A percentile compares a stretch with the other conserved stretches of the same genome.
phyloP scores from a whole-genome alignment of 2,113 vertebrate species.

The Xiphorhynchus elegans region DNA sequence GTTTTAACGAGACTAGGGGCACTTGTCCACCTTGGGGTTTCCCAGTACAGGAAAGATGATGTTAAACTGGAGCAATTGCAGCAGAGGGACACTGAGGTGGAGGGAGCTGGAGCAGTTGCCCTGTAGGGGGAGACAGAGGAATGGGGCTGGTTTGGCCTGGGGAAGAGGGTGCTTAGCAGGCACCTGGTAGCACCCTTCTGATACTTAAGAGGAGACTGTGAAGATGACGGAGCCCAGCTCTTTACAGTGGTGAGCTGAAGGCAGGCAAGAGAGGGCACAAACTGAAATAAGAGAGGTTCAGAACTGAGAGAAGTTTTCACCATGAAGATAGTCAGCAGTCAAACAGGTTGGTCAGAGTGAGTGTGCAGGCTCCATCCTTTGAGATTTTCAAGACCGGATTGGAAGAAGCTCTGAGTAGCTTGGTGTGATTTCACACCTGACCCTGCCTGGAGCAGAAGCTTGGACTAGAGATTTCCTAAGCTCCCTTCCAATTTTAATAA shows the following conservation, averaged over 20 bases:
- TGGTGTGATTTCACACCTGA: neutral
- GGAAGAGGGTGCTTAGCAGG: neutral
- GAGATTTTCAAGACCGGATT: neutral
- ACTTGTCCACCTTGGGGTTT: neutral
- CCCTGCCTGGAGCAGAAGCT: neutral
- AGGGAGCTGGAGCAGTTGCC: neutral
- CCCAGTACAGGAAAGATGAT: neutral
- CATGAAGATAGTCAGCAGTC: neutral
- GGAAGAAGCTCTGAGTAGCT: neutral
- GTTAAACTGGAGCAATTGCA: neutral
- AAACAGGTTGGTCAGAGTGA: neutral
- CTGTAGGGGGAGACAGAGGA: neutral
- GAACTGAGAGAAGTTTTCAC: neutral
- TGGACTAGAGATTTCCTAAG: neutral
- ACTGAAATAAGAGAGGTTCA: neutral
- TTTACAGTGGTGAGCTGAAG: neutral
- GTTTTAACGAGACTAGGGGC: rapidly evolving
- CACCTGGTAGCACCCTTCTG: neutral
- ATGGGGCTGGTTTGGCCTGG: neutral
- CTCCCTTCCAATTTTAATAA: neutral
- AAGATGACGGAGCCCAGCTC: neutral
- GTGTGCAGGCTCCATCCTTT: rapidly evolving
- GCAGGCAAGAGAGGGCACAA: neutral
- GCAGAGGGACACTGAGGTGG: neutral
- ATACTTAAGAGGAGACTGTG: neutral